Percentiles rank a stretch among this genome's conserved stretches.
These are phyloP conservation scores for Brachionus asplanchnoidis DNA, from an alignment of 1,140 invertebrate genomes.

Conservation along the genomic window DNA sequence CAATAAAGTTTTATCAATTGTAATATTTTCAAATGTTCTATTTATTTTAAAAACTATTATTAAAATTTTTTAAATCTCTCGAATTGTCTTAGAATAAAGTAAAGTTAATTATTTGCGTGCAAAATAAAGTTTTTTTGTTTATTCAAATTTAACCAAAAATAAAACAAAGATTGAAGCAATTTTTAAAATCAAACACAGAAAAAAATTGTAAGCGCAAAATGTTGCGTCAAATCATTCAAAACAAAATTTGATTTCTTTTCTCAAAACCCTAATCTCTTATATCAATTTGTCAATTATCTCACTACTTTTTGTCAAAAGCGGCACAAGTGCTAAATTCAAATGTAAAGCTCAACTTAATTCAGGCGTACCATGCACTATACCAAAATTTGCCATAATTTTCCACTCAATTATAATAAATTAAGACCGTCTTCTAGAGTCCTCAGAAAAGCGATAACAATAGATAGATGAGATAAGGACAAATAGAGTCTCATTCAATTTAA, in stretches of 20 bases:
- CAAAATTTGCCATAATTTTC: background rate
- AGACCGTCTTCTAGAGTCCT: background rate
- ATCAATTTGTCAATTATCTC: background rate
- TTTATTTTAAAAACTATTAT: too few species aligned
- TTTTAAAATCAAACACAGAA: background rate
- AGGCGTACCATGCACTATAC: background rate
- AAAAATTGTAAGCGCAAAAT: background rate
- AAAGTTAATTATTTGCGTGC: background rate
- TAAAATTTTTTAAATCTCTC: background rate
- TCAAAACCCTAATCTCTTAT: background rate
- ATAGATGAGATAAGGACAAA: conserved; percentile 28
- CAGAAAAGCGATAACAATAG: background rate
- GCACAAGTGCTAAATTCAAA: background rate
- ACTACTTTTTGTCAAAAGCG: background rate
- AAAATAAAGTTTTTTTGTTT: background rate
- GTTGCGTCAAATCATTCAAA: background rate
- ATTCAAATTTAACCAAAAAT: too few species aligned
- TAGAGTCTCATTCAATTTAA: background rate
- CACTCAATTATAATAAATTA: background rate
- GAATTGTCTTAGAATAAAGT: background rate
- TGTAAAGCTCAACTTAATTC: background rate
- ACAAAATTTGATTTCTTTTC: background rate
- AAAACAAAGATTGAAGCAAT: too few species aligned
- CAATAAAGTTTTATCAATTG: too few species aligned
- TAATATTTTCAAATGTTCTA: too few species aligned